These are phyloP conservation scores for Phylloscopus whistleri DNA, from an alignment of 2,113 vertebrate genomes.

Conservation along the genomic window DNA sequence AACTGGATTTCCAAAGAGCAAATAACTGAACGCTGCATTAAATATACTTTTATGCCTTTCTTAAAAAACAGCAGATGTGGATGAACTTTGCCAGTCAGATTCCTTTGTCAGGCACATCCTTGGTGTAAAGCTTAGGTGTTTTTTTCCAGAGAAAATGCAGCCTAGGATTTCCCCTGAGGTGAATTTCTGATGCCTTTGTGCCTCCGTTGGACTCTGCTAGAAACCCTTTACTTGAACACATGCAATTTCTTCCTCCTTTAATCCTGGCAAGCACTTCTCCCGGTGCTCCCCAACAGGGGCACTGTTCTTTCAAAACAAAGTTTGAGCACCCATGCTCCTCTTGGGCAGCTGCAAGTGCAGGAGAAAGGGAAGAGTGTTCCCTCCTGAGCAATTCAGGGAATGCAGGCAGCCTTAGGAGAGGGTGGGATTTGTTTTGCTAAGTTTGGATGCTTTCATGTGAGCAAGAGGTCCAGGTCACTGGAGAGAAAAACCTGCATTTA, in stretches of 20 bases:
- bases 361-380: not conserved
- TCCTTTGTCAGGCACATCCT: not conserved
- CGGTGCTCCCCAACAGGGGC: accelerated
- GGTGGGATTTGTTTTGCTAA: not conserved
- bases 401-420: not conserved
- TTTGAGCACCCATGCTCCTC: not conserved
- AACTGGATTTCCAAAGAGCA: conserved; percentile 43
- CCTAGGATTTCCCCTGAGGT: not conserved
- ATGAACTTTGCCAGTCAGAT: conserved; percentile 31
- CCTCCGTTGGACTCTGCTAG: not conserved
- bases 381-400: not conserved
- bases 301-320: not conserved
- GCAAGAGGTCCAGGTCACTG: not conserved
- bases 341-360: not conserved
- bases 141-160: not conserved
- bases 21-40: not conserved
- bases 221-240: not conserved
- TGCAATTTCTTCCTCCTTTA: not conserved
- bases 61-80: not conserved
- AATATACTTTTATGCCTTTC: not conserved
- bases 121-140: not conserved
- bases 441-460: not conserved
- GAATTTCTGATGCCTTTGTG: not conserved
- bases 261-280: not conserved
- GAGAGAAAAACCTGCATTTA: not conserved